phyloP scores from a whole-genome alignment of 2,888 invertebrate species.

The Watsonalla binaria region DNA sequence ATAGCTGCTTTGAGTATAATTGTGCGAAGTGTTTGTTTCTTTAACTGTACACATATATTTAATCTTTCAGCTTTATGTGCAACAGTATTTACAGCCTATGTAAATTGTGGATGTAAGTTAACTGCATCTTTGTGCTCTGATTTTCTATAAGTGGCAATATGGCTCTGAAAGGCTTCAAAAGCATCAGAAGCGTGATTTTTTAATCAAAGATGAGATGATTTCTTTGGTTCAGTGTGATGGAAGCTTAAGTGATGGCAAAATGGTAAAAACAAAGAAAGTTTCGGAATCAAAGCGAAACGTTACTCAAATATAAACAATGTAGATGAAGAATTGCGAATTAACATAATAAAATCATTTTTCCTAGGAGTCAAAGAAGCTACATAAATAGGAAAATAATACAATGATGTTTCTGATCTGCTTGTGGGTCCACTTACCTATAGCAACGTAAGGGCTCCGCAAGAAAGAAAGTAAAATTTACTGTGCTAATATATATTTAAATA shows the following conservation, averaged over 20 bases:
- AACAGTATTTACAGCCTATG: too few species aligned
- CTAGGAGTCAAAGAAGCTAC: constrained; percentile 53
- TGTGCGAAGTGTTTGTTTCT: too few species aligned
- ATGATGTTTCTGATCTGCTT: constrained; percentile 52
- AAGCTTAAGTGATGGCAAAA: constrained; percentile 50
- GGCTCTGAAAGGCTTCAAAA: constrained; percentile 24
- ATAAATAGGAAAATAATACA: constrained; percentile 43
- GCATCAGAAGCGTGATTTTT: constrained; percentile 42
- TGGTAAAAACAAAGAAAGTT: constrained; percentile 52
- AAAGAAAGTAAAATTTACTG: constrained; percentile 77
- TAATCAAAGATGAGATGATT: constrained; percentile 25
- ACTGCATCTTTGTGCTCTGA: too few species aligned
- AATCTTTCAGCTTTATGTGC: too few species aligned
- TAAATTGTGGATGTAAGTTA: too few species aligned
- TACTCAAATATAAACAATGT: constrained; percentile 65
- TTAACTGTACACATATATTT: too few species aligned
- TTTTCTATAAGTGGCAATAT: neutral
- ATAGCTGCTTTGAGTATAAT: too few species aligned
- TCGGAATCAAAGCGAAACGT: constrained; percentile 77
- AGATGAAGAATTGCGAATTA: constrained; percentile 53
- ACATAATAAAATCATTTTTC: constrained; percentile 43
- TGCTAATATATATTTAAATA: constrained; percentile 64
- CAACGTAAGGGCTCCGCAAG: constrained; percentile 79
- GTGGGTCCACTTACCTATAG: constrained; percentile 75
- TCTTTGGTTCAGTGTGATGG: constrained; percentile 35